phyloP scores from a whole-genome alignment of 2,888 invertebrate genomes.

The Phengaris alcon region DNA sequence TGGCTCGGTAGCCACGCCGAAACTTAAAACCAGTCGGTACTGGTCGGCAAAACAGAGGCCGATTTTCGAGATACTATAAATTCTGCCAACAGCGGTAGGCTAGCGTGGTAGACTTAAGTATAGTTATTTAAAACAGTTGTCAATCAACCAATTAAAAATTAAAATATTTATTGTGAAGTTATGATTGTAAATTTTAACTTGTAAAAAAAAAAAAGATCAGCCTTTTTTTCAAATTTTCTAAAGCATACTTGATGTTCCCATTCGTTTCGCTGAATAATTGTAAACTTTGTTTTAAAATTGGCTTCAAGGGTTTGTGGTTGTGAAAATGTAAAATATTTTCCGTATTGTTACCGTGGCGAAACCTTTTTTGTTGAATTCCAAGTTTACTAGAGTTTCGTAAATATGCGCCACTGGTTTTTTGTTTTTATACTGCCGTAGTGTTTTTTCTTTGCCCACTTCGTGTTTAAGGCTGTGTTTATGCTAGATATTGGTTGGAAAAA shows the following conservation, averaged over 20 bases:
- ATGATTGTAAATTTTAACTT: too few relatives aligned
- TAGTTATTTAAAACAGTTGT: too few relatives aligned
- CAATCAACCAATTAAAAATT: too few relatives aligned
- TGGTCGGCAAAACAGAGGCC: too few relatives aligned
- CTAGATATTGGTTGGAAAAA: not conserved
- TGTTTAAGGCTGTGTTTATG: not conserved
- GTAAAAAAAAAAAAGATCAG: not conserved
- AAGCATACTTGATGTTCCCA: not conserved
- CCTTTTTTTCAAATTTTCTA: not conserved
- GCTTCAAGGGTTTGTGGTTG: slow-evolving; percentile 21
- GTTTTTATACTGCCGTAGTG: slow-evolving; percentile 10
- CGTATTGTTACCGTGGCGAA: not conserved
- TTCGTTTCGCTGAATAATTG: slow-evolving; percentile 11
- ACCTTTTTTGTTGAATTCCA: slow-evolving; percentile 9
- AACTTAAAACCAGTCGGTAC: too few relatives aligned
- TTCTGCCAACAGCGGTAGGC: too few relatives aligned
- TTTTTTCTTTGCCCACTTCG: not conserved
- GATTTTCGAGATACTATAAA: too few relatives aligned
- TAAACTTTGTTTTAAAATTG: slow-evolving; percentile 21
- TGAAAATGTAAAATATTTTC: slow-evolving; percentile 17
- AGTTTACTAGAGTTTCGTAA: slow-evolving; percentile 6
- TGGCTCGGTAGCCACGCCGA: too few relatives aligned
- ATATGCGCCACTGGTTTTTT: not conserved
- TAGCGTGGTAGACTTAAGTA: too few relatives aligned
- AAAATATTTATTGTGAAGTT: too few relatives aligned